Conservation (phyloP, 2,113 vertebrate genomes). For the Cryptoleucopteryx plumbea region DNA sequence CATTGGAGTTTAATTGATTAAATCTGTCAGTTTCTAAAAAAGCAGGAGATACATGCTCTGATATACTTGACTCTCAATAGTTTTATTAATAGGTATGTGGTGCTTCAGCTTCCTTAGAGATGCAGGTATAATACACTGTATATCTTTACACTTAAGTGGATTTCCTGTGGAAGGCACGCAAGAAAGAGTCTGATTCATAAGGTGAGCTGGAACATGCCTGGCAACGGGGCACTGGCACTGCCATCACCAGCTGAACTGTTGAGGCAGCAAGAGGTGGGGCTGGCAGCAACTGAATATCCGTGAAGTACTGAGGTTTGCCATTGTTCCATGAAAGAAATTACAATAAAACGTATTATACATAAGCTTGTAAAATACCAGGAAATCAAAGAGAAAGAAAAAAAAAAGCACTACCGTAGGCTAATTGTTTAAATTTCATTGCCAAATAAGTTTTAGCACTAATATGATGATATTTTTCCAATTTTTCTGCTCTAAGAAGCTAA, state of each 20-base stretch:
- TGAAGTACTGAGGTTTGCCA: background rate
- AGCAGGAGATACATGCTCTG: background rate
- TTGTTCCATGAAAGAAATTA: background rate
- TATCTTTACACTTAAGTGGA: background rate
- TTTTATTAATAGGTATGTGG: slow-evolving; percentile 7
- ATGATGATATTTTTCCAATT: background rate
- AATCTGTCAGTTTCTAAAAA: slow-evolving; percentile 43
- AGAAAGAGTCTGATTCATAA: background rate
- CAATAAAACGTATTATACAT: background rate
- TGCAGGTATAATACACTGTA: background rate
- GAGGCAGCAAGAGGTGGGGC: background rate
- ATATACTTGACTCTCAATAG: slow-evolving; percentile 3
- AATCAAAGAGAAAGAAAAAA: background rate
- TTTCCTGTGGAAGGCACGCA: background rate
- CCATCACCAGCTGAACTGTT: background rate
- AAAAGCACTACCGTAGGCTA: background rate
- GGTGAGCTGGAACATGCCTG: background rate
- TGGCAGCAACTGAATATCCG: background rate
- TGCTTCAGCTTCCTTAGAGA: background rate
- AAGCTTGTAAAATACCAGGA: background rate
- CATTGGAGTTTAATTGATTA: slow-evolving; percentile 54
- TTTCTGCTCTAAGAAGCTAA: background rate
- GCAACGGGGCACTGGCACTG: background rate
- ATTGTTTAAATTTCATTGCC: background rate
- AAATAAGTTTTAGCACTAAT: background rate